These are phyloP conservation scores for Pangasius djambal DNA, from an alignment of 2,797 vertebrate genomes.

Conservation along the genomic window DNA sequence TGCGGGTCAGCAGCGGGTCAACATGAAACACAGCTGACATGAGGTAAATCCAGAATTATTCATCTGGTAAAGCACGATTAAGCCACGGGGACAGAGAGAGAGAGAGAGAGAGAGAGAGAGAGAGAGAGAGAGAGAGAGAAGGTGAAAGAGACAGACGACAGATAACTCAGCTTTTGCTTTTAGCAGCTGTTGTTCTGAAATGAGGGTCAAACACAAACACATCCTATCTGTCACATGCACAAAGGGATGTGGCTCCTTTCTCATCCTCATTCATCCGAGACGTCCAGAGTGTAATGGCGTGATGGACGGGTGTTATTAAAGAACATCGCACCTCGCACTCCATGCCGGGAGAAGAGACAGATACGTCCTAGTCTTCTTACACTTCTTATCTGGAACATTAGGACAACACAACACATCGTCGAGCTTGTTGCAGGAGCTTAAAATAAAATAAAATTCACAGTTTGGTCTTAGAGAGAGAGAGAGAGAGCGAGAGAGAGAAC, in stretches of 20 bases:
- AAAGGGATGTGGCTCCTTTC: neutral
- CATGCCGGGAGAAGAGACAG: no score
- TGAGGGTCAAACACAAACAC: slow-evolving; percentile 16
- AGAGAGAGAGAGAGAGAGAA: neutral
- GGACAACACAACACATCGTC: neutral
- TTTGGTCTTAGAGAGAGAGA: neutral
- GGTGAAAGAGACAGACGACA: neutral
- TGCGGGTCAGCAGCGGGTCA: neutral
- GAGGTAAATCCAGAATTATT: slow-evolving; percentile 11
- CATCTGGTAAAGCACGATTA: slow-evolving; percentile 2
- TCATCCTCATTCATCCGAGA: neutral
- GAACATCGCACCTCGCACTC: no score
- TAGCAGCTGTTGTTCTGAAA: slow-evolving; percentile 25
- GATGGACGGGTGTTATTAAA: neutral
- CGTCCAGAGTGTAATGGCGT: neutral
- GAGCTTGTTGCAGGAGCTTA: no score
- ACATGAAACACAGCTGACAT: neutral
- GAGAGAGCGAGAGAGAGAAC: neutral
- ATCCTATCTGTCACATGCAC: neutral
- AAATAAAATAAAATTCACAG: neutral
- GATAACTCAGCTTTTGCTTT: slow-evolving; percentile 20
- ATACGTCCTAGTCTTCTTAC: neutral
- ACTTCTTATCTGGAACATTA: neutral
- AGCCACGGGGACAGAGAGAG: neutral
- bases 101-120: neutral